Percentiles rank a stretch among this genome's conserved stretches.
Conservation (phyloP, 2,113 vertebrate genomes). For the Climacteris rufus region DNA sequence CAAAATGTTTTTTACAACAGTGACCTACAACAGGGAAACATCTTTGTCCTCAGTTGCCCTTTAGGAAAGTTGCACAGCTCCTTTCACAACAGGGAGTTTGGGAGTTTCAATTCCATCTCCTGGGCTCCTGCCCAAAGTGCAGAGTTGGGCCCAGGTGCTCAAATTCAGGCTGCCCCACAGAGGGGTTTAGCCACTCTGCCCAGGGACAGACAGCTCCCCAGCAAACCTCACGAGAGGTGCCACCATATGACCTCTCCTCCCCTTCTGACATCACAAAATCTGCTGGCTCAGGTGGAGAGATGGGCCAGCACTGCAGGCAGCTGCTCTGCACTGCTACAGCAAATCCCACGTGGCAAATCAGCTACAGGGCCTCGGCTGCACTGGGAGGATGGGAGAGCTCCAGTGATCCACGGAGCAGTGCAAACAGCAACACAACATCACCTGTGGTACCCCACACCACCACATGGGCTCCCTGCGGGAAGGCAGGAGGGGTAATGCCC, state of each 20-base stretch:
- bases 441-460: not conserved
- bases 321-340: not conserved
- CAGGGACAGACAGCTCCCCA: not conserved
- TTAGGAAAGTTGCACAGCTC: not conserved
- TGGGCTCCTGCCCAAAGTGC: not conserved
- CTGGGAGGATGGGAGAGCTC: not conserved
- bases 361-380: not conserved
- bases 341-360: not conserved
- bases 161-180: not conserved
- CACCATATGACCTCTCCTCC: not conserved
- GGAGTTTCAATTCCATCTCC: not conserved
- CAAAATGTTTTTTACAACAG: not conserved
- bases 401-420: fast-evolving
- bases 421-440: fast-evolving
- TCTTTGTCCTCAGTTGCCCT: not conserved
- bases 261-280: not conserved
- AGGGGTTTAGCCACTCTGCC: not conserved
- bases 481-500: not conserved
- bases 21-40: not conserved
- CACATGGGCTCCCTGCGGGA: not conserved
- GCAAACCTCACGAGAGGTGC: not conserved
- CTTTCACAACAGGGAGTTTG: not conserved
- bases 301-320: not conserved
- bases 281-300: not conserved
- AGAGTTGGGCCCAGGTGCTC: not conserved